Evolutionary conservation across 2,797 vertebrate species (phyloP), one percentile per base, ranked within the genome.

Genomic region (Parauchenoglanis punctatus): DNA sequence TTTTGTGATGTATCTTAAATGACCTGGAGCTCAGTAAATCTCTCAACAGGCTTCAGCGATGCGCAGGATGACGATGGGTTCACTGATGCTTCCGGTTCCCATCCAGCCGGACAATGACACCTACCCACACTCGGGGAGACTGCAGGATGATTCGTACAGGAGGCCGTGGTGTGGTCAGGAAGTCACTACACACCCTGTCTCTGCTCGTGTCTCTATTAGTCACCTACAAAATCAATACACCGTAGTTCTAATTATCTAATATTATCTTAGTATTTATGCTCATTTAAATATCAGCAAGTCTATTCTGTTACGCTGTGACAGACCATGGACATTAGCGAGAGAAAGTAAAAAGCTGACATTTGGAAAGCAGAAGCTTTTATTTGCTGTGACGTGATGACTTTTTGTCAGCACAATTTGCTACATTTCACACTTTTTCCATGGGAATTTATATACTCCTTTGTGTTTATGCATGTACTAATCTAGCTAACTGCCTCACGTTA

Each of bases 111-210:
- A 88, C 12, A 80, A 85, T 59, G 67, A 81, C 72, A 80, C 84
- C 2, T 95, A 93, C 85, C 91, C 93, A 4, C 93, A 95, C 86
- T 88, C 85, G 31, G 94, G 93, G 0, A 85, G 65, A 12, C 88
- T 95, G 58, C 82, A 90, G 46, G 93, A 94, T 0, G 90, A 61
- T 58, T 89, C 92, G 49, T 96, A 95, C 91, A 93, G 96, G 85
- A 93, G 85, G 0, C 95, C 95, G 0, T 96, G 95, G 96, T 92
- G 93, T 93, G 96, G 95, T 92, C 54, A 35, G 63, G 73, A 65
- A 23, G 17, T n/a, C 68, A 11, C 49, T 25, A 4, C 3, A n/a
- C 35, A 61, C 72, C 12, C 0, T 75, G 8, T 35, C 13, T 35
- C 13, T n/a, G 15, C 78, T n/a, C 25, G 0, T 25, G 20, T 40